Base-by-base conservation (phyloP, 2,797 vertebrate genomes). In the Eulemur coronatus region DNA sequence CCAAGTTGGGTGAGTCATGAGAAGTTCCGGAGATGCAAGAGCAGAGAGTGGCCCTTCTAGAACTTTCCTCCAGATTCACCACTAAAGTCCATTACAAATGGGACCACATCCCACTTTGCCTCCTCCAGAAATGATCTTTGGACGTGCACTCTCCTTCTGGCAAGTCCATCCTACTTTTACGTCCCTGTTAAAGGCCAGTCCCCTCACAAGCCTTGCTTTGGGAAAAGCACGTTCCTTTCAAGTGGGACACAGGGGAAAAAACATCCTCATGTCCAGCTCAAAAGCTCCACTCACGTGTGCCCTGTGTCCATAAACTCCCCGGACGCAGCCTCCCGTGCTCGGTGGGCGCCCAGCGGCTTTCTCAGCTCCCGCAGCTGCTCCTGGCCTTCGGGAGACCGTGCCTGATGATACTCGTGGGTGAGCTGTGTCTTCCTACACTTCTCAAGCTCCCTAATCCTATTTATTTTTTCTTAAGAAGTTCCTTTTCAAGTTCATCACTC, bases 311-410 rank as follows among this genome's bases (percentile, higher is more conserved):
- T 5, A 24, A 0, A 10, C 14, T 38, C 38, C 20, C 52, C 0
- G 0, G 7, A 46, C 20, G 65, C 9, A 9, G n/a, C 48, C 4
- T 76, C 52, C 35, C 1, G 14, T 43, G 10, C 18, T 33, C 33
- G 3, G 0, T 5, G n/a, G 38, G n/a, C 0, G 0, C 28, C 57
- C 24, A 7, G 61, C 14, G 35, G 28, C 7, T 6, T 59, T 13
- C 50, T 5, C 0, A 10, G 20, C 48, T n/a, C 35, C 52, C 26
- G 13, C 20, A 18, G 33, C 70, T 30, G 11, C 14, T 11, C 28
- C 46, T 61, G 65, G 50, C 28, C 52, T n/a, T 38, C 13, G 4
- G 48, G 26, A 75, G 20, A 43, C 41, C 11, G 7, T 8, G 30
- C 5, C 28, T 0, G 5, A 35, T 0, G 4, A 28, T 22, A 10